A percentile compares a stretch with the other conserved stretches of the same genome.
Evolutionary conservation across 1,140 invertebrate genomes (phyloP).

Genomic region (Meteorus sp.): DNA sequence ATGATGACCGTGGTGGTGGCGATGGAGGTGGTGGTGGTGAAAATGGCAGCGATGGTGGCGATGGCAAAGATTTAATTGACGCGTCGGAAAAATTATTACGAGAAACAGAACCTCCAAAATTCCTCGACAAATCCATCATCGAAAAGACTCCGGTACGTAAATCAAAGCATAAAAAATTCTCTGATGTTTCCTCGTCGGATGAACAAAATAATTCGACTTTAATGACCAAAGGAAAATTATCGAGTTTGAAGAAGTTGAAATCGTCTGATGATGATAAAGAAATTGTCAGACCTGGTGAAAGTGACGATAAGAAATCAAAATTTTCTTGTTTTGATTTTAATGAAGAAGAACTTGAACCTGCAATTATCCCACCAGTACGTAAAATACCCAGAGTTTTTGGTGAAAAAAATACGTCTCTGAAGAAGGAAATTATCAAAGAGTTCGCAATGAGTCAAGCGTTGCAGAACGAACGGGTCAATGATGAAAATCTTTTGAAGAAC

Average conservation of each 20-base stretch:
- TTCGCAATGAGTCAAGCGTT: constrained; percentile 53
- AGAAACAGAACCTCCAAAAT: constrained; percentile 39
- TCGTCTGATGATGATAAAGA: constrained; percentile 33
- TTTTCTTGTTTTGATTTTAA: constrained; percentile 64
- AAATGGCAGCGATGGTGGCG: constrained; percentile 28
- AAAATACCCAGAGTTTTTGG: constrained; percentile 57
- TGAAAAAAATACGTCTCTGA: constrained; percentile 48
- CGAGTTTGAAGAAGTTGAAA: constrained; percentile 2
- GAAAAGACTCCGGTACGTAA: constrained; percentile 12
- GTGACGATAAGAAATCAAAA: constrained; percentile 51
- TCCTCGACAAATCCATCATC: constrained; percentile 22
- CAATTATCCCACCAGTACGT: constrained; percentile 50
- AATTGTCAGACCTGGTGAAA: constrained; percentile 35
- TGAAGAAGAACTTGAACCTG: constrained; percentile 58
- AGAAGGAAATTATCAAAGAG: constrained; percentile 57
- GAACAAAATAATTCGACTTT: no score
- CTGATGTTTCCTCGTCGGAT: neutral
- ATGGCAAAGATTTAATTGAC: constrained; percentile 36
- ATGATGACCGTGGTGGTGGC: constrained; percentile 18
- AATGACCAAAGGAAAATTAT: neutral
- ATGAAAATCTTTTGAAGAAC: constrained; percentile 26
- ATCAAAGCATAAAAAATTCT: neutral
- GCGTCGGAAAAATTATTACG: constrained; percentile 47
- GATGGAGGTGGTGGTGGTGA: constrained; percentile 43
- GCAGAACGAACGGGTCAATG: constrained; percentile 36